These are phyloP conservation scores for Carposina sasakii DNA, from an alignment of 1,140 invertebrate genomes.

Conservation along the genomic window DNA sequence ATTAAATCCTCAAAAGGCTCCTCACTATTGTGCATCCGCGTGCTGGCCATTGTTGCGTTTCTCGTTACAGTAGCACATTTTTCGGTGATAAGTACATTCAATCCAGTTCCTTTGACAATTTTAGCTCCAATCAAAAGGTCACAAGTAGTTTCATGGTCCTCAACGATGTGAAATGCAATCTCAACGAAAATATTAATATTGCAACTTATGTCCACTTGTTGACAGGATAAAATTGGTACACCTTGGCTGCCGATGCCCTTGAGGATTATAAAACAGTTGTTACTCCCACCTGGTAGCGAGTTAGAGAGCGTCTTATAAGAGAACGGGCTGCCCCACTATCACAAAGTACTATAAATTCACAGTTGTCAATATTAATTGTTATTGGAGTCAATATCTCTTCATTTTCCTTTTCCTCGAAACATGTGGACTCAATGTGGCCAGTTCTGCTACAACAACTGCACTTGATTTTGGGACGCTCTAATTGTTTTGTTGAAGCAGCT, in stretches of 20 bases:
- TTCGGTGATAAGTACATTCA: not conserved
- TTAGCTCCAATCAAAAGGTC: conserved; percentile 6
- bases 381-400: conserved; percentile 8
- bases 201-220: not conserved
- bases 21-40: not conserved
- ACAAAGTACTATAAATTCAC: not conserved
- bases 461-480: not conserved
- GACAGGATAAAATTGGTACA: not conserved
- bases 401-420: conserved; percentile 2
- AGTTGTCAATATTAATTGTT: not conserved
- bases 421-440: conserved; percentile 1
- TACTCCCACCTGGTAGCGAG: conserved; percentile 6
- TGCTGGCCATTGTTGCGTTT: not conserved
- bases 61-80: not conserved
- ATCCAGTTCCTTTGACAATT: conserved; percentile 1
- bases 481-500: too few relatives aligned
- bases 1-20: not conserved
- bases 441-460: conserved; percentile 6
- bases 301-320: not conserved
- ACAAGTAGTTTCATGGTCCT: conserved; percentile 12
- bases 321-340: conserved; percentile 10
- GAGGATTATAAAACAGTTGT: conserved; percentile 1
- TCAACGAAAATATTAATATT: conserved; percentile 8
- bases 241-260: not conserved
- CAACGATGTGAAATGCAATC: conserved; percentile 2